A percentile compares a stretch with the other conserved stretches of the same genome.
Conservation (phyloP, 1,140 invertebrate genomes). For the Oreohelix idahoensis region DNA sequence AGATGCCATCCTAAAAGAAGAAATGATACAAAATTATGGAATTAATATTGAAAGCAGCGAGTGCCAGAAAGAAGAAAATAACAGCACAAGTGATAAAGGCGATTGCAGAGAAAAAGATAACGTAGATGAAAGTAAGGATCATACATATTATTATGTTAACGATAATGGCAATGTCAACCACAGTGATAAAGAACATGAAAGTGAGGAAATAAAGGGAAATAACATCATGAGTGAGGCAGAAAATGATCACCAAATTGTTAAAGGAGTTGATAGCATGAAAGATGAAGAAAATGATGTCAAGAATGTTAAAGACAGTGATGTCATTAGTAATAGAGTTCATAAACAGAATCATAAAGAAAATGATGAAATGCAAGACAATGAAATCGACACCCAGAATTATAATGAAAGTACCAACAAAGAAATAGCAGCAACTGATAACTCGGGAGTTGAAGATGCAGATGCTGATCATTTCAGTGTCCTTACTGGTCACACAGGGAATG, state of each 20-base stretch:
- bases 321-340: no score
- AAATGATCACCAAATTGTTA: no score
- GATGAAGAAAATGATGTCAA: background rate
- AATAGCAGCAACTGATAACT: no score
- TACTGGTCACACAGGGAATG: slow-evolving; percentile 66
- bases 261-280: background rate
- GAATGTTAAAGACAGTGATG: background rate
- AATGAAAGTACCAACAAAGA: background rate
- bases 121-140: no score
- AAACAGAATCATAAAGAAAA: background rate
- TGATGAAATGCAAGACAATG: background rate
- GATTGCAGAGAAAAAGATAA: no score
- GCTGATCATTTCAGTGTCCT: slow-evolving; percentile 45
- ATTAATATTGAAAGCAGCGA: no score
- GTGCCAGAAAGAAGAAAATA: no score
- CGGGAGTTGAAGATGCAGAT: background rate
- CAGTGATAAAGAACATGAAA: no score
- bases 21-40: background rate
- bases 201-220: no score
- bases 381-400: background rate
- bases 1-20: background rate
- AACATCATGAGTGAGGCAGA: no score
- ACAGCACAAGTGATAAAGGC: no score
- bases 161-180: background rate
- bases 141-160: no score